Conservation (phyloP, 2,888 invertebrate genomes). For the Chrysolina americana region DNA sequence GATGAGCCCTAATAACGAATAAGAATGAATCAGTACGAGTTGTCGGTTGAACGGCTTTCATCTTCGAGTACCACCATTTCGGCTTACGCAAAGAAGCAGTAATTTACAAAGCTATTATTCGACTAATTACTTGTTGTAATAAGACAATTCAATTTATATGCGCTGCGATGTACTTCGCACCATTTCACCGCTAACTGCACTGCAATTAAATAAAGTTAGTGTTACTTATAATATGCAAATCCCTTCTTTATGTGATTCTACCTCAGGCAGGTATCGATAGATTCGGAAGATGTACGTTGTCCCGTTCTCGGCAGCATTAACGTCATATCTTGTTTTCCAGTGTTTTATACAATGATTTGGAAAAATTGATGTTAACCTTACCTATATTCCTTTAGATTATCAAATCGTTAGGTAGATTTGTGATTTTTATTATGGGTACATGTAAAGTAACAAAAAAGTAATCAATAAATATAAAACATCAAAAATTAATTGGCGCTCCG, state of each 20-base stretch:
- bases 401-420: no score
- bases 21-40: background rate
- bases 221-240: conserved; percentile 9
- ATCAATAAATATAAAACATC: no score
- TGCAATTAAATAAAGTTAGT: conserved; percentile 5
- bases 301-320: no score
- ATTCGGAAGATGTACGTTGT: background rate
- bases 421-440: no score
- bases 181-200: conserved; percentile 4
- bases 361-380: no score
- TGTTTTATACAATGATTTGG: no score
- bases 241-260: background rate
- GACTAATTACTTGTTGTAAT: conserved; percentile 3
- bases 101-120: conserved; percentile 5
- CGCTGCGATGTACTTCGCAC: conserved; percentile 5
- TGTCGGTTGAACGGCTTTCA: background rate
- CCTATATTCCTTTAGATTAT: no score
- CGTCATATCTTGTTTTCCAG: no score
- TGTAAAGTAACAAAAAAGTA: no score
- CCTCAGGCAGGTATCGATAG: background rate
- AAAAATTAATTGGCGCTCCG: no score
- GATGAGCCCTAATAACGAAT: background rate
- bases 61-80: background rate
- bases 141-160: conserved; percentile 3
- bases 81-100: conserved; percentile 1